Conservation (phyloP, 2,797 vertebrate species). For the Mallotus villosus region DNA sequence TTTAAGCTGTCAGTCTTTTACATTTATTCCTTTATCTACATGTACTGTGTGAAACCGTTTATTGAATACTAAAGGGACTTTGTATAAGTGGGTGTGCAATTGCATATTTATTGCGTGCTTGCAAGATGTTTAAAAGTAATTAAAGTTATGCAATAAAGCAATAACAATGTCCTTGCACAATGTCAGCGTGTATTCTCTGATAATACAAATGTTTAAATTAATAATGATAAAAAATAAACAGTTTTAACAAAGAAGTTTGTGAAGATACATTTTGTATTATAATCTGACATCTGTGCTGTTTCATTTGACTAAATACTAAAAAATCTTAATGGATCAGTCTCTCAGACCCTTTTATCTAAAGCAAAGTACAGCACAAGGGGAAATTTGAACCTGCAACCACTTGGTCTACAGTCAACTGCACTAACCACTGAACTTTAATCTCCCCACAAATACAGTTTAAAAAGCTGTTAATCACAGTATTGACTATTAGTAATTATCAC, state of each 20-base stretch:
- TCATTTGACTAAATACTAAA: background rate
- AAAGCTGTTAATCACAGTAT: too few relatives aligned
- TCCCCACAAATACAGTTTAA: too few relatives aligned
- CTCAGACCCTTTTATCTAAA: too few relatives aligned
- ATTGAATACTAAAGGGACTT: background rate
- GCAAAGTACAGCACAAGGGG: too few relatives aligned
- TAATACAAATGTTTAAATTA: too few relatives aligned
- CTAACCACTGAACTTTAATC: too few relatives aligned
- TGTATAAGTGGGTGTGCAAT: background rate
- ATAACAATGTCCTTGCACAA: slow-evolving; percentile 5
- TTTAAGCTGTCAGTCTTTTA: background rate
- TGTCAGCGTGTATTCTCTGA: background rate
- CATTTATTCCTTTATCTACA: background rate
- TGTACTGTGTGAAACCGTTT: background rate
- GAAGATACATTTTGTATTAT: background rate
- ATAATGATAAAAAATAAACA: too few relatives aligned
- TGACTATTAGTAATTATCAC: too few relatives aligned
- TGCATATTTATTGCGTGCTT: background rate
- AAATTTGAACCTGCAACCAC: too few relatives aligned
- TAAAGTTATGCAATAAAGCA: background rate
- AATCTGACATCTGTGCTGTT: background rate
- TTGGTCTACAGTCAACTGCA: too few relatives aligned
- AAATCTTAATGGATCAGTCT: too few relatives aligned
- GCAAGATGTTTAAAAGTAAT: background rate
- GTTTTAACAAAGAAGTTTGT: background rate